Evolutionary conservation across 2,113 vertebrate genomes (phyloP).

Genomic region (Tamias sibiricus): DNA sequence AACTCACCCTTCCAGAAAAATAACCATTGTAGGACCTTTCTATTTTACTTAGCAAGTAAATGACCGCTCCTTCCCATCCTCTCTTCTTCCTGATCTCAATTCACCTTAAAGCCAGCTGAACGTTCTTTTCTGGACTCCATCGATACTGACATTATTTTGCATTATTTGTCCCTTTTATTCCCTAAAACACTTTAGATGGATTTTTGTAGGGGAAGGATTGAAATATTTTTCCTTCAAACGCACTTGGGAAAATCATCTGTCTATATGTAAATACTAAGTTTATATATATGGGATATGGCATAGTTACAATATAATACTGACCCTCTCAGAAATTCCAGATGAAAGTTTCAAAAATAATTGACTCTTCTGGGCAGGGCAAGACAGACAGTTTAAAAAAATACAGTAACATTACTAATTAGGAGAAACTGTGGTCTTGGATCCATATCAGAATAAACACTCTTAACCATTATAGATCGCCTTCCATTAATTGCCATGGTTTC

Average conservation of each 20-base stretch:
- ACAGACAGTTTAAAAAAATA: conserved; percentile 76
- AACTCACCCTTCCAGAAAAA: neutral
- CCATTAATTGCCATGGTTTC: conserved; percentile 75
- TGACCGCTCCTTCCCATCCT: neutral
- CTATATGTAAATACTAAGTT: conserved; percentile 1
- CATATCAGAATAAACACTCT: conserved; percentile 74
- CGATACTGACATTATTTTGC: neutral
- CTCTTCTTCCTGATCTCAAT: neutral
- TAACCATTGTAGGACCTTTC: neutral
- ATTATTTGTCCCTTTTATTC: neutral
- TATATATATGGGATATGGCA: conserved; percentile 27
- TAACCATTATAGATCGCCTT: conserved; percentile 65
- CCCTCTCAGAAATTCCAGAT: conserved; percentile 68
- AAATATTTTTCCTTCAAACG: conserved; percentile 40
- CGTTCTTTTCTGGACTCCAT: neutral
- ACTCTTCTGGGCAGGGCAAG: conserved; percentile 51
- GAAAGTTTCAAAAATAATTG: conserved; percentile 76
- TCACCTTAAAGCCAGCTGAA: neutral
- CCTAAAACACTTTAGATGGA: neutral
- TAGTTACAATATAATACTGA: conserved; percentile 43
- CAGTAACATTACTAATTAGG: conserved; percentile 69
- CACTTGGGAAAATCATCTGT: conserved; percentile 17
- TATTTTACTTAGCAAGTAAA: conserved; percentile 1
- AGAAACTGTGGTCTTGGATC: conserved; percentile 77
- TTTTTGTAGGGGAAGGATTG: neutral